A percentile compares a stretch with the other conserved stretches of the same genome.
phyloP scores from a whole-genome alignment of 2,888 invertebrate species.

The Diaprepes abbreviatus region DNA sequence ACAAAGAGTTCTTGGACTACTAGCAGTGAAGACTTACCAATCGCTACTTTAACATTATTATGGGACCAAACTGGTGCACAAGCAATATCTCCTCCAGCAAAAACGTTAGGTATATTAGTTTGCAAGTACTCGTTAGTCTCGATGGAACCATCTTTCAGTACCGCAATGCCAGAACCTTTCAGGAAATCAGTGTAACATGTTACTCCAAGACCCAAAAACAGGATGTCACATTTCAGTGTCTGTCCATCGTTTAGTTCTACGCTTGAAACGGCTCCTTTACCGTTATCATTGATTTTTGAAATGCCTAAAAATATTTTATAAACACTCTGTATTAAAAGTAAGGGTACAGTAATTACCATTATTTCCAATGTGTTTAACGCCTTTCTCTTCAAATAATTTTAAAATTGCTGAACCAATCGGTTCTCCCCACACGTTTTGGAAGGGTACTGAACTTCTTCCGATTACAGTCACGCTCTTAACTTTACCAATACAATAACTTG shows the following conservation, averaged over 20 bases:
- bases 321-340: too few relatives aligned
- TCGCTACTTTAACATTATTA: slow-evolving; percentile 74
- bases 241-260: slow-evolving; percentile 80
- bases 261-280: slow-evolving; percentile 72
- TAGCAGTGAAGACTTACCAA: slow-evolving; percentile 72
- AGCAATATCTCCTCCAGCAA: slow-evolving; percentile 94
- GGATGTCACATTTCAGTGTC: slow-evolving; percentile 82
- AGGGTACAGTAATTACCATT: slow-evolving; percentile 19
- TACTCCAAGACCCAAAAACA: slow-evolving; percentile 89
- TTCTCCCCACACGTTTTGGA: slow-evolving; percentile 82
- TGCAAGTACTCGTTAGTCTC: slow-evolving; percentile 80
- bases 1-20: too few relatives aligned
- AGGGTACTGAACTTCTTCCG: slow-evolving; percentile 74
- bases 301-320: slow-evolving; percentile 67
- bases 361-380: slow-evolving; percentile 76
- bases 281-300: slow-evolving; percentile 74
- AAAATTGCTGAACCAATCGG: slow-evolving; percentile 82
- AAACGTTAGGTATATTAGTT: slow-evolving; percentile 84
- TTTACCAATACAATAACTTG: slow-evolving; percentile 81
- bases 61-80: slow-evolving; percentile 84
- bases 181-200: slow-evolving; percentile 86
- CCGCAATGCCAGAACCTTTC: slow-evolving; percentile 76
- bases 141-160: slow-evolving; percentile 77
- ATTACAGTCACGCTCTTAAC: slow-evolving; percentile 86
- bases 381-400: slow-evolving; percentile 81